phyloP scores from a whole-genome alignment of 2,888 invertebrate species.

The Trachelus iudaicus region DNA sequence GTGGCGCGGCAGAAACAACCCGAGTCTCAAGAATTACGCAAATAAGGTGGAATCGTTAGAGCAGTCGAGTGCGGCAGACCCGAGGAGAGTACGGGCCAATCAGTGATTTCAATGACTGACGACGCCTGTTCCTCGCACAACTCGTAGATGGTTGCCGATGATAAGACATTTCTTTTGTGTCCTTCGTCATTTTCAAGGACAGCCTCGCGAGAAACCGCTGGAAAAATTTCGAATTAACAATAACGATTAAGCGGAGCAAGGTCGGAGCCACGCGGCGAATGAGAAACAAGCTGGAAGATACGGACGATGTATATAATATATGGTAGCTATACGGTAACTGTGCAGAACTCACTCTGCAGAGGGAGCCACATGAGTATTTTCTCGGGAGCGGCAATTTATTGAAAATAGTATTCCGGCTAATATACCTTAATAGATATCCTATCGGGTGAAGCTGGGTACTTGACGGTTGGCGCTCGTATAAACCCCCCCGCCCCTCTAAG shows the following conservation, averaged over 20 bases:
- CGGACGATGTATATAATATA: not conserved
- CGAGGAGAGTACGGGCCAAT: not conserved
- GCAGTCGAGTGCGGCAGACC: not conserved
- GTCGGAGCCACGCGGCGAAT: not conserved
- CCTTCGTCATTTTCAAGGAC: not conserved
- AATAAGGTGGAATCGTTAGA: not conserved
- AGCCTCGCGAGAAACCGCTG: not conserved
- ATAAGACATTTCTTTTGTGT: not conserved
- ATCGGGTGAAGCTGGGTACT: constrained; percentile 42
- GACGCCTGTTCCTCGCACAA: not conserved
- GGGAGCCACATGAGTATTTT: not conserved
- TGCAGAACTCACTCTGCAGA: not conserved
- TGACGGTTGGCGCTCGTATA: constrained; percentile 29
- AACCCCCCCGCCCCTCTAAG: constrained; percentile 32
- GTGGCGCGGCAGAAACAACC: not conserved
- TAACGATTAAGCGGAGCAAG: not conserved
- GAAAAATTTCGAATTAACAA: not conserved
- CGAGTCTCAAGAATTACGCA: not conserved
- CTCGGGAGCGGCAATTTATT: constrained; percentile 15
- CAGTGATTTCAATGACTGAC: not conserved
- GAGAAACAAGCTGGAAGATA: not conserved
- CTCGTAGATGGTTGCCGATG: not conserved
- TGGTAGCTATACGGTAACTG: not conserved
- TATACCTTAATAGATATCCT: constrained; percentile 53
- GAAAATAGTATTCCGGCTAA: constrained; percentile 29